Evolutionary conservation across 2,888 invertebrate genomes (phyloP), one percentile per base, ranked within the genome.

Genomic region (Sipha maydis): DNA sequence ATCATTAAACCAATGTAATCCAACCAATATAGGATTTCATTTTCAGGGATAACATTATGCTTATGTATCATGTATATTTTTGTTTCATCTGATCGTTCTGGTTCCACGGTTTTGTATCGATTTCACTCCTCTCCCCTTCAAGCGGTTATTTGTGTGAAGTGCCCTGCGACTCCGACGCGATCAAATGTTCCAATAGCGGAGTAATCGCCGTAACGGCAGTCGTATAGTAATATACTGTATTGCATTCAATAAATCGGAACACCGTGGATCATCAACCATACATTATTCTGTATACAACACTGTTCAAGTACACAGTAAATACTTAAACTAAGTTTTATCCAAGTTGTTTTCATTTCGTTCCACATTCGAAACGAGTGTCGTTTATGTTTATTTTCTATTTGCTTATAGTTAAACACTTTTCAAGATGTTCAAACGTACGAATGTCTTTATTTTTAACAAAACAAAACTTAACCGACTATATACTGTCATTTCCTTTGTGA

Each of bases 201-300:
- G 77, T 77, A 61, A 61, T 61, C 25, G 25, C 21, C 25, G 25
- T 14, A 48, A 61, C 25, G 61, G 4, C 3, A 19, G 61, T 61
- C 61, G 3, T 25, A 5, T 61, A 61, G 1, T 21, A 61, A 61
- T 28, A 48, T 2, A 14, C 14, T 48, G 48, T 14, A 48, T 48
- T 28, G 8, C 77, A 0, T 77, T 77, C 48, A 19, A 77, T 48
- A 77, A 77, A 77, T 77, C 76, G 48, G 76, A 77, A 77, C n/a
- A 48, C 48, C 48, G 3, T 28, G 38, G 76, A 41, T 28, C 61
- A 61, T 61, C 21, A 61, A 25, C 61, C 14, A 14, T 48, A 14
- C 48, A 48, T 11, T 14, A 48, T 48, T 14, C 1, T 14, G 2
- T 48, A 48, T 48, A 48, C 48, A 14, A 48, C 34, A 34, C 48